Percentiles rank a stretch among this genome's conserved stretches.
Evolutionary conservation across 1,140 invertebrate species (phyloP).

Genomic region (Drosophila ohnishii): DNA sequence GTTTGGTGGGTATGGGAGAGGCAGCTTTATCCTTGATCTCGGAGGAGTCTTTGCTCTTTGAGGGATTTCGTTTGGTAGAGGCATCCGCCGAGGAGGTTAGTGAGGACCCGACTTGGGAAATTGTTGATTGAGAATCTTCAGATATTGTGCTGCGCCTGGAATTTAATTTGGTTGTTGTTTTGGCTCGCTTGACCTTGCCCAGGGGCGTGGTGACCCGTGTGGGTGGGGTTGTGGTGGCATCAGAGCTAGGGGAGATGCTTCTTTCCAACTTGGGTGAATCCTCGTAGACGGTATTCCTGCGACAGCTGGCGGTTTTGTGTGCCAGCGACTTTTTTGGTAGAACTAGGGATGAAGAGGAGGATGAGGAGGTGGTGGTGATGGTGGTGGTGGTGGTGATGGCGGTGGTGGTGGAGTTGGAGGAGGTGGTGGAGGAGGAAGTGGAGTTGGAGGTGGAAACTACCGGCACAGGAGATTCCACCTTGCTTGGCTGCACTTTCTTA

Average conservation of each 20-base stretch:
- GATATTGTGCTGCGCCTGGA: constrained; percentile 27
- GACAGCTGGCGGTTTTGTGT: not conserved
- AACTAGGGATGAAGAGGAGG: not conserved
- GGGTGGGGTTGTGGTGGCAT: constrained; percentile 1
- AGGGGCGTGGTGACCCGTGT: not conserved
- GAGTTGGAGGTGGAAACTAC: not conserved
- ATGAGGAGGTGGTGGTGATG: not conserved
- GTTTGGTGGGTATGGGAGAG: not conserved
- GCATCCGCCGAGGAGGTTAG: constrained; percentile 7
- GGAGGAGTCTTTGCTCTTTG: not conserved
- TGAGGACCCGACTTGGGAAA: not conserved
- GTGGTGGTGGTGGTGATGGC: not conserved
- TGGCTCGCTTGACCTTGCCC: constrained; percentile 4
- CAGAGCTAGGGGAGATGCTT: constrained; percentile 19
- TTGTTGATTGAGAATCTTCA: not conserved
- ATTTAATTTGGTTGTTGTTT: not conserved
- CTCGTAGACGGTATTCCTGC: constrained; percentile 24
- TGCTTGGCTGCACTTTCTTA: constrained; percentile 33
- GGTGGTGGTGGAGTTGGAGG: not conserved
- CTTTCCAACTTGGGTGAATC: constrained; percentile 13
- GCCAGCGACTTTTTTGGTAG: not conserved
- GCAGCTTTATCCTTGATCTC: not conserved
- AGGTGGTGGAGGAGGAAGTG: not conserved
- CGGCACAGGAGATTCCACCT: constrained; percentile 18
- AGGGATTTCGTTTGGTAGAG: not conserved